Percentiles rank a stretch among this genome's conserved stretches.
phyloP scores from a whole-genome alignment of 2,113 vertebrate genomes.

The Peromyscus maniculatus region DNA sequence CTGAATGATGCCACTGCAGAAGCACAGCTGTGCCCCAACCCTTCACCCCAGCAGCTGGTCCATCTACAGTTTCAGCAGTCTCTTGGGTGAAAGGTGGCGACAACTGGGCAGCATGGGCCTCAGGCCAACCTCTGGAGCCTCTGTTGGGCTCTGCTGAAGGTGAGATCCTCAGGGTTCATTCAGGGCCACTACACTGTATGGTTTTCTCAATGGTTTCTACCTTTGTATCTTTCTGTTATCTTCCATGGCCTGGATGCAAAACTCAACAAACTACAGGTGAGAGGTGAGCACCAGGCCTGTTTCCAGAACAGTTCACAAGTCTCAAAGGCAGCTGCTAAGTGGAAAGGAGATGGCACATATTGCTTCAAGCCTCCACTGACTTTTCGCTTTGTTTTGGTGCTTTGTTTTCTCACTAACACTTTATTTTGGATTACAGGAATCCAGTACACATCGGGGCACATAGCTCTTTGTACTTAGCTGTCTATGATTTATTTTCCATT shows the following conservation, averaged over 20 bases:
- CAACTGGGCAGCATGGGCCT: neutral
- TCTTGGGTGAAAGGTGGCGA: neutral
- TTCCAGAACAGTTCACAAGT: neutral
- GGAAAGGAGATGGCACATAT: neutral
- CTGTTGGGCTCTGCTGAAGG: accelerated
- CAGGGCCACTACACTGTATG: accelerated
- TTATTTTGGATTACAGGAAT: neutral
- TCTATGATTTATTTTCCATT: neutral
- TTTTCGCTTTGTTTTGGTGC: neutral
- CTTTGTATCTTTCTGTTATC: neutral
- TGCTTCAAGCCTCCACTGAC: neutral
- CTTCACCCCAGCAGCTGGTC: neutral
- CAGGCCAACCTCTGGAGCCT: neutral
- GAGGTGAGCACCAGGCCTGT: neutral
- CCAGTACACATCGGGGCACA: neutral
- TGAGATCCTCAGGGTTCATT: neutral
- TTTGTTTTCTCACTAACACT: neutral
- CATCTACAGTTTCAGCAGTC: neutral
- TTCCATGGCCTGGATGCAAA: neutral
- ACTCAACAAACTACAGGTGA: neutral
- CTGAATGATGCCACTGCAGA: neutral
- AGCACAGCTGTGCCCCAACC: neutral
- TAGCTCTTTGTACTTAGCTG: neutral
- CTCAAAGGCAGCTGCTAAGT: neutral
- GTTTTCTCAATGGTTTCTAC: neutral